Conservation (phyloP, 2,888 invertebrate species). For the Clunio marinus region DNA sequence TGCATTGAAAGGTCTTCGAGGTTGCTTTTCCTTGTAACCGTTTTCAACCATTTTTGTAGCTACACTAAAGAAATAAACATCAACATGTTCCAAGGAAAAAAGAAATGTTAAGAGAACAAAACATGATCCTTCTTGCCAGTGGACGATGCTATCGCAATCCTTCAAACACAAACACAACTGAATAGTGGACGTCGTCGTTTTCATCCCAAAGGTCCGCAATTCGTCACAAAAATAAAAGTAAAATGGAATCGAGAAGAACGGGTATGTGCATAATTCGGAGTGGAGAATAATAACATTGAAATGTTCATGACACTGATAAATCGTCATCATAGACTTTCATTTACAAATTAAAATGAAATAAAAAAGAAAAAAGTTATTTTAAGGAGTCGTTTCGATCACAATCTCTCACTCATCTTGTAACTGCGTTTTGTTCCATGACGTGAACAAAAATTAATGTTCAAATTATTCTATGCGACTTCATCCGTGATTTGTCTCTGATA, state of each 20-base stretch:
- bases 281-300: not conserved
- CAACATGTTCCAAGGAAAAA: not conserved
- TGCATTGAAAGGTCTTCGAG: no score
- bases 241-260: no score
- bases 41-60: not conserved
- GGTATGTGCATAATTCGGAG: not conserved
- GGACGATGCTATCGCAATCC: no score
- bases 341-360: not conserved
- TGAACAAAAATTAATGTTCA: not conserved
- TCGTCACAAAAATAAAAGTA: not conserved
- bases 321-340: not conserved
- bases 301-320: not conserved
- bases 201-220: not conserved
- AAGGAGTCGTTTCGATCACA: no score
- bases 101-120: not conserved
- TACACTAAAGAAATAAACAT: not conserved
- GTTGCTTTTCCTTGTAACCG: no score
- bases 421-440: no score
- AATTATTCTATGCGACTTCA: not conserved
- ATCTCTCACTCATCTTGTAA: no score
- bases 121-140: not conserved
- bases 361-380: not conserved
- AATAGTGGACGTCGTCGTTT: no score
- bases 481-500: not conserved
- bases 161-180: no score